Evolutionary conservation across 2,113 vertebrate genomes (phyloP), one percentile per base, ranked within the genome.

Genomic region (Lepisosteus osseus): DNA sequence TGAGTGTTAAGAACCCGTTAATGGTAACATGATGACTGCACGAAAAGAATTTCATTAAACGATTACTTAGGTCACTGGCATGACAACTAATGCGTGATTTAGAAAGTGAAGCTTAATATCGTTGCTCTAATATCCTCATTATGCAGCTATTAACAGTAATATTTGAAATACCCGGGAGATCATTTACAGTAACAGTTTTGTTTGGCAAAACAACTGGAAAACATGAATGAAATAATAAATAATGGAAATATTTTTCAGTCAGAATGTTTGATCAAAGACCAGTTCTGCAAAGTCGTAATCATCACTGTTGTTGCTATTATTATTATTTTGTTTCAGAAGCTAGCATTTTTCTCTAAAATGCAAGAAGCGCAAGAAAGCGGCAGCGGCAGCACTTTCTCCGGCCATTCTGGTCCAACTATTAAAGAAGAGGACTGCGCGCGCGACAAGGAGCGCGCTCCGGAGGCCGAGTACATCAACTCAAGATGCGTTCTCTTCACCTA

Each of bases 401-500:
- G 84, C 78, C 90, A 92, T 51, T 80, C 88, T 4, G 86, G 92
- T 0, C 75, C 94, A 83, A 89, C 89, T 74, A 90, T 95, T 15
- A 98, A 98, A 80, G 97, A 98, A 72, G 97, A 98, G 73, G 96
- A 94, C 73, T 86, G 90, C 78, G 91, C 87, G 72, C 87, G 92
- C 4, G 96, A 98, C 85, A 97, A 97, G 86, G 97, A 99, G 84
- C 92, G 91, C 67, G 94, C 95, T 1, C 95, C 95, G 0, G 96
- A 98, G 76, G 95, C 97, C 0, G 97, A 99, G 85, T 98, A 99
- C 87, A 92, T 99, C 89, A 97, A 77, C 85, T 94, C 97, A 74
- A 93, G 97, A 74, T 99, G 97, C 47, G 95, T 99, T 66, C 92
- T 99, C 71, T 98, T 99, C 91, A 99, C 95, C 17, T 99, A 99